phyloP scores from a whole-genome alignment of 2,113 vertebrate genomes.

The Spea multiplicata region DNA sequence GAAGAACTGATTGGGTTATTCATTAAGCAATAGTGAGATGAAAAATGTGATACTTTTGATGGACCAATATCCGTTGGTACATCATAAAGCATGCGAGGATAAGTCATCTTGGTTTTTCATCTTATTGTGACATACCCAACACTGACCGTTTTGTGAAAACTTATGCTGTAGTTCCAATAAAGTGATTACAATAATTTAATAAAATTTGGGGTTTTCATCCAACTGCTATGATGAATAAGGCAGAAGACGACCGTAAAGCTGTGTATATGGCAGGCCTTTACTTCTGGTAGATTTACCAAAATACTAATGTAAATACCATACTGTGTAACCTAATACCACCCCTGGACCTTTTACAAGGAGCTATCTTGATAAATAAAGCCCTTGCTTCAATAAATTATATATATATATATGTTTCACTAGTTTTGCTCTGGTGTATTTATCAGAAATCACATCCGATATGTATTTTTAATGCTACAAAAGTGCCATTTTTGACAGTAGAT shows the following conservation, averaged over 20 bases:
- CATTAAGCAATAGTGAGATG: too few species aligned
- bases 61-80: too few species aligned
- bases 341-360: neutral
- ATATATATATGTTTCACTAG: slow-evolving; percentile 13
- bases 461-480: slow-evolving; percentile 11
- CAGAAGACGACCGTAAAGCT: neutral
- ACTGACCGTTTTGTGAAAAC: too few species aligned
- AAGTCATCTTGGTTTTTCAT: too few species aligned
- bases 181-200: too few species aligned
- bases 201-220: too few species aligned
- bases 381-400: slow-evolving; percentile 16
- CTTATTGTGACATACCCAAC: too few species aligned
- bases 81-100: too few species aligned
- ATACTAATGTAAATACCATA: neutral
- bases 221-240: neutral
- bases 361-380: slow-evolving; percentile 24
- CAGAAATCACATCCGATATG: slow-evolving; percentile 27
- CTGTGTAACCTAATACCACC: slow-evolving; percentile 4
- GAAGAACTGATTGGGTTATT: too few species aligned
- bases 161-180: too few species aligned
- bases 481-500: slow-evolving; percentile 37
- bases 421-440: slow-evolving; percentile 28
- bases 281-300: neutral
- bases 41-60: too few species aligned
- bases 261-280: neutral